phyloP scores from a whole-genome alignment of 2,797 vertebrate genomes.

The Aselliscus stoliczkanus region DNA sequence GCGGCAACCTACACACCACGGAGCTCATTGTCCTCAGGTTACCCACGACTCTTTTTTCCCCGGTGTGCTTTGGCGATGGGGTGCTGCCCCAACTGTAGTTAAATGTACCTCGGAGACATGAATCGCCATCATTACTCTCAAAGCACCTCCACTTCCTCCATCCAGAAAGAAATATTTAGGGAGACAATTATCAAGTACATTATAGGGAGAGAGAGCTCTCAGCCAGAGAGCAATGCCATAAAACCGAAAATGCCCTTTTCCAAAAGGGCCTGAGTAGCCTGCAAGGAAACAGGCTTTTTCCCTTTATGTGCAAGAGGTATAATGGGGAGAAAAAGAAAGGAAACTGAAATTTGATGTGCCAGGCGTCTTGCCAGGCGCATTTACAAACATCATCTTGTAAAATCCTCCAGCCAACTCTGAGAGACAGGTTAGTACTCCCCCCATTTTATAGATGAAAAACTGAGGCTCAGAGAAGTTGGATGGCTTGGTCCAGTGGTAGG shows the following conservation, averaged over 20 bases:
- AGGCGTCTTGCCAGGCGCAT: not conserved
- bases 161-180: not conserved
- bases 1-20: accelerated
- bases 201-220: not conserved
- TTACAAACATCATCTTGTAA: not conserved
- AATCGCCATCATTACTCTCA: not conserved
- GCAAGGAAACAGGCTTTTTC: not conserved
- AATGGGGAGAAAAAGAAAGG: not conserved
- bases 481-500: not conserved
- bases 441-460: not conserved
- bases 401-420: not conserved
- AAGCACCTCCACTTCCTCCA: not conserved
- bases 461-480: not conserved
- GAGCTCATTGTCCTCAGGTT: not conserved
- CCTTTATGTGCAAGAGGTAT: not conserved
- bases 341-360: not conserved
- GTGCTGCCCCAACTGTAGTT: not conserved
- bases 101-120: not conserved
- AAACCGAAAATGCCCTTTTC: not conserved
- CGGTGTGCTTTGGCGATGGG: not conserved
- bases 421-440: not conserved
- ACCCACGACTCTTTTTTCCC: not conserved
- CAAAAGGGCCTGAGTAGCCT: not conserved
- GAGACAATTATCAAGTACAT: not conserved
- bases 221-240: not conserved